Percentiles rank a stretch among this genome's conserved stretches.
These are phyloP conservation scores for Caenorhabditis imperialis DNA, from an alignment of 2,888 invertebrate species.

Conservation along the genomic window DNA sequence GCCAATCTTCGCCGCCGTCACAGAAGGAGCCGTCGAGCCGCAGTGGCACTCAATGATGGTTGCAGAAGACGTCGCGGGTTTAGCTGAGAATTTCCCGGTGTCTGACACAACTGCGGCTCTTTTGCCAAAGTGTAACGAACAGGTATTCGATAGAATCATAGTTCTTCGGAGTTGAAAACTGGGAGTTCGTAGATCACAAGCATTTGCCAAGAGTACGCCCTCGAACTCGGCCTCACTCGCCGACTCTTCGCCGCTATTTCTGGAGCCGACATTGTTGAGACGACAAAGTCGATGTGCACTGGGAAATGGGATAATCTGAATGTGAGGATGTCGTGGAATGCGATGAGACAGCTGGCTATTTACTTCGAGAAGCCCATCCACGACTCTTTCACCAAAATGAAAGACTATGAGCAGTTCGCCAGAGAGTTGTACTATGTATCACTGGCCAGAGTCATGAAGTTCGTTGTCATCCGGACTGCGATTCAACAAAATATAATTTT, in stretches of 20 bases:
- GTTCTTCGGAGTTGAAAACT: no score
- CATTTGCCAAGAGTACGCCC: conserved; percentile 10
- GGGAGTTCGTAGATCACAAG: conserved; percentile 31
- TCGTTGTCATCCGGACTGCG: no score
- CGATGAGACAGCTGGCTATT: conserved; percentile 14
- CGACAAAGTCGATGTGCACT: not conserved
- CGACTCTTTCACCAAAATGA: conserved; percentile 24
- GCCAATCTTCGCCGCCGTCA: conserved; percentile 12
- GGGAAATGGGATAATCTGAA: conserved; percentile 25
- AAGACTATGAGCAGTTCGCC: conserved; percentile 29
- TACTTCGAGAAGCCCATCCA: conserved; percentile 21
- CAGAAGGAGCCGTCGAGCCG: conserved; percentile 36
- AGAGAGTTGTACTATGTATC: conserved; percentile 25
- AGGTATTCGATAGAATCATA: no score
- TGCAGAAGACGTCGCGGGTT: not conserved
- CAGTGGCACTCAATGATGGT: conserved; percentile 23
- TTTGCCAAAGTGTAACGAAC: no score
- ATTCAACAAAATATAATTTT: not conserved
- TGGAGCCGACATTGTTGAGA: conserved; percentile 18
- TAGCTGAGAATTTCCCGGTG: conserved; percentile 2
- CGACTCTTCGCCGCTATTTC: conserved; percentile 29
- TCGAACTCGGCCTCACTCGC: conserved; percentile 23
- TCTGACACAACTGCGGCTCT: not conserved
- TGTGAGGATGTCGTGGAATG: conserved; percentile 1
- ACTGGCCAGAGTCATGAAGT: conserved; percentile 32